Base-by-base conservation (phyloP, 2,888 invertebrate species). In the Rhodophaea formosa region DNA sequence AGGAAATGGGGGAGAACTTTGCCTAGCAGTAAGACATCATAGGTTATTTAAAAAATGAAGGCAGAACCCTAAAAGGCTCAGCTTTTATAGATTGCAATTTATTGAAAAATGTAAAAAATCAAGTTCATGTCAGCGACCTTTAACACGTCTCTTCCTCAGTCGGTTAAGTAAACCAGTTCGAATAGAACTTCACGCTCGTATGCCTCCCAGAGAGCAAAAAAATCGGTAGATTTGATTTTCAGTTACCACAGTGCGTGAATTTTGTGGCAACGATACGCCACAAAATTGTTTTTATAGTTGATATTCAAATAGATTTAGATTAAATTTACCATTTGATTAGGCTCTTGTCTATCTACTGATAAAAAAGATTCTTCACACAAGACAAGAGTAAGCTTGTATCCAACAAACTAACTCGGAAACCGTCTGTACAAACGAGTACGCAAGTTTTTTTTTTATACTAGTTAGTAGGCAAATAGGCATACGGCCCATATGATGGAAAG, bases 151-250 rank as follows among this genome's bases (percentile, higher is more conserved):
- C 35, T 51, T 57, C 60, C 56, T 68, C 67, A 63, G 62, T 57
- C n/a, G 15, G 23, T 39, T 17, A 54, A 61, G 62, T 61, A 60
- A 71, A 64, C 60, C 60, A 59, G 16, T 39, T 56, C 59, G 72
- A 69, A 57, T 66, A 72, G 72, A 63, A 67, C 63, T 72, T 74
- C 70, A 80, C 76, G 79, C 75, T 75, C 73, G 76, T 73, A 77
- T 69, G 71, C 60, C 56, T 68, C 57, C 59, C 54, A 32, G 51
- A 35, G 5, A 51, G 10, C 14, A 49, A 7, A 58, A 62, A 66
- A 64, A 59, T 32, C 42, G 1, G 14, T 7, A n/a, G 8, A 44
- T 44, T 14, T 8, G 39, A 67, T 60, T 56, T 54, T 65, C 58
- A 60, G 62, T 51, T 39, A 30, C 47, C 15, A 45, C 30, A 74